Conservation (phyloP, 2,113 vertebrate genomes). For the Trogon melanurus region DNA sequence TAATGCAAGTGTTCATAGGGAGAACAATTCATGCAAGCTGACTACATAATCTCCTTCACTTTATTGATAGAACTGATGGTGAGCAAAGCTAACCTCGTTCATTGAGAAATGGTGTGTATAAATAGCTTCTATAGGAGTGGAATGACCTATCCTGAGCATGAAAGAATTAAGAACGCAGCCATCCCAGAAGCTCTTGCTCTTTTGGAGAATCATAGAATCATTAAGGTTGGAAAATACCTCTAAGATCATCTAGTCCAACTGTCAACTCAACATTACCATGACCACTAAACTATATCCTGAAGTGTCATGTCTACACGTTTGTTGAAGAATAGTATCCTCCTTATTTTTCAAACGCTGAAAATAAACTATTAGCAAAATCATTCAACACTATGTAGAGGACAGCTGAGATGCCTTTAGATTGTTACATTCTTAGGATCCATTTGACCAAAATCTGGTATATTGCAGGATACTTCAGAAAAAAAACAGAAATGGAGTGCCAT, state of each 20-base stretch:
- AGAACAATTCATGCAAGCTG: not conserved
- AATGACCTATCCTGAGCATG: not conserved
- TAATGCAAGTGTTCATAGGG: not conserved
- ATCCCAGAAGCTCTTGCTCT: not conserved
- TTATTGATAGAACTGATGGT: not conserved
- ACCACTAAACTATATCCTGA: too few relatives aligned
- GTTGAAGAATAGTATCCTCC: not conserved
- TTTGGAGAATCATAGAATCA: not conserved
- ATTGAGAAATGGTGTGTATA: not conserved
- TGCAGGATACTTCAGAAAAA: not conserved
- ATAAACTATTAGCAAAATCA: not conserved
- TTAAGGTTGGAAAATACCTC: too few relatives aligned
- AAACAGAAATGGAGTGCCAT: not conserved
- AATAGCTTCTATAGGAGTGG: not conserved
- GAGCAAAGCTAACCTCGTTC: not conserved
- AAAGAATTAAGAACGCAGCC: not conserved
- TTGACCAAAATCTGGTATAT: not conserved
- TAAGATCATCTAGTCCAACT: too few relatives aligned
- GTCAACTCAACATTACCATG: too few relatives aligned
- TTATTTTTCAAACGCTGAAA: not conserved
- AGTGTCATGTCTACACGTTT: too few relatives aligned
- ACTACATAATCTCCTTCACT: rapidly evolving
- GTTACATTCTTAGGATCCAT: not conserved
- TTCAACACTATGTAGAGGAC: not conserved
- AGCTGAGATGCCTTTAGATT: not conserved